These are phyloP conservation scores for Engystomops pustulosus DNA, from an alignment of 2,113 vertebrate genomes.

Conservation along the genomic window DNA sequence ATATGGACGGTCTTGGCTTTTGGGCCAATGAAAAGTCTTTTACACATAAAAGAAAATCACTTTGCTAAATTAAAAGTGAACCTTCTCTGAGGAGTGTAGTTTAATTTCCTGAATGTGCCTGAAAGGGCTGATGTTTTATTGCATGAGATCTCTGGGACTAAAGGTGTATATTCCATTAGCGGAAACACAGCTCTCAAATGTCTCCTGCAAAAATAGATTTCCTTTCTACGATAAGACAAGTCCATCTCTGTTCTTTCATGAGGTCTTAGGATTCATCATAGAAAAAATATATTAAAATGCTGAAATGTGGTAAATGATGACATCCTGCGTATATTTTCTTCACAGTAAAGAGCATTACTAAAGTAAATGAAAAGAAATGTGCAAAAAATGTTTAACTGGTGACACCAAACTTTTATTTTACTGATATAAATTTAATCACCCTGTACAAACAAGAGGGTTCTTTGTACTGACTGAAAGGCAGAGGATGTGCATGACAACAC, in stretches of 20 bases:
- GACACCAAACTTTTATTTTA: background rate
- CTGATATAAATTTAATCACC: background rate
- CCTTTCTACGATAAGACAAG: background rate
- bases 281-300: background rate
- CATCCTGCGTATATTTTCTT: background rate
- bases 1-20: conserved; percentile 2
- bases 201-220: conserved; percentile 33
- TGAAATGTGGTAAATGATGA: background rate
- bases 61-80: conserved; percentile 54
- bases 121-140: conserved; percentile 49
- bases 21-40: conserved; percentile 45
- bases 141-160: conserved; percentile 15
- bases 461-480: too few species aligned
- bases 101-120: conserved; percentile 53
- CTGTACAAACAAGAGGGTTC: too few species aligned
- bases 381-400: background rate
- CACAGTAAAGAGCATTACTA: background rate
- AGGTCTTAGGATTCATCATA: conserved; percentile 2
- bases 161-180: conserved; percentile 42
- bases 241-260: conserved; percentile 20
- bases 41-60: conserved; percentile 44
- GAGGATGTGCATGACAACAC: too few species aligned
- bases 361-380: background rate
- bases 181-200: conserved; percentile 3
- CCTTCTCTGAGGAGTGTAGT: conserved; percentile 24